A percentile compares a stretch with the other conserved stretches of the same genome.
phyloP scores from a whole-genome alignment of 2,113 vertebrate genomes.

The Seriola rivoliana region DNA sequence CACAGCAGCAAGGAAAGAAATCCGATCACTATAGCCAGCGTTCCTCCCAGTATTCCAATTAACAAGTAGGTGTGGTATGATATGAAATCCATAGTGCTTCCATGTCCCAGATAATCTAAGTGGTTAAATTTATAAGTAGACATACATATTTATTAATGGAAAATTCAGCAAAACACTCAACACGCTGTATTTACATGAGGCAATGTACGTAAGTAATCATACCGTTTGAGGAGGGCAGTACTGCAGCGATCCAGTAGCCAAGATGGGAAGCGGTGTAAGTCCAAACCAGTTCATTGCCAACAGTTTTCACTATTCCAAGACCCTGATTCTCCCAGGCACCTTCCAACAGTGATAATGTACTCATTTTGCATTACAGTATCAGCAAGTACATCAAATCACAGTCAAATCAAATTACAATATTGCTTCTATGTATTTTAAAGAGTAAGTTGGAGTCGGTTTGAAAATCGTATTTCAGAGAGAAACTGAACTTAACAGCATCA shows the following conservation, averaged over 20 bases:
- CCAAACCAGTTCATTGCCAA: conserved; percentile 88
- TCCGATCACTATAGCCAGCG: conserved; percentile 88
- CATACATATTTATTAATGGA: not conserved
- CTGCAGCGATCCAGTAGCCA: conserved; percentile 94
- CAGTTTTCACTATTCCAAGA: conserved; percentile 86
- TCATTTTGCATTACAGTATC: not conserved
- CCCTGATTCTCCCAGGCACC: conserved; percentile 94
- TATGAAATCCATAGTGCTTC: conserved; percentile 87
- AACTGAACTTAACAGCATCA: no score
- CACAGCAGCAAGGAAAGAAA: conserved; percentile 92
- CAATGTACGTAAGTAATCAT: conserved; percentile 10
- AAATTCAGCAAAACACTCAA: not conserved
- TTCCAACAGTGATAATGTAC: conserved; percentile 52
- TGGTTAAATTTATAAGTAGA: not conserved
- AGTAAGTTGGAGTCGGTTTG: no score
- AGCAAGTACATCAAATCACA: not conserved
- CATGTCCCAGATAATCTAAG: conserved; percentile 86
- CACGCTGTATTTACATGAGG: not conserved
- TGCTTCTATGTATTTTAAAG: no score
- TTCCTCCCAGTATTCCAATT: conserved; percentile 92
- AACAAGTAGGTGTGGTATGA: conserved; percentile 92
- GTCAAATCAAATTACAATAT: no score
- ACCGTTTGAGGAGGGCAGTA: conserved; percentile 88
- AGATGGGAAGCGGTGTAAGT: conserved; percentile 91
- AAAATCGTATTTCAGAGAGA: no score